These are phyloP conservation scores for Eunapius fragilis DNA, from an alignment of 37 sponge, comb jelly and placozoan species.

Conservation along the genomic window DNA sequence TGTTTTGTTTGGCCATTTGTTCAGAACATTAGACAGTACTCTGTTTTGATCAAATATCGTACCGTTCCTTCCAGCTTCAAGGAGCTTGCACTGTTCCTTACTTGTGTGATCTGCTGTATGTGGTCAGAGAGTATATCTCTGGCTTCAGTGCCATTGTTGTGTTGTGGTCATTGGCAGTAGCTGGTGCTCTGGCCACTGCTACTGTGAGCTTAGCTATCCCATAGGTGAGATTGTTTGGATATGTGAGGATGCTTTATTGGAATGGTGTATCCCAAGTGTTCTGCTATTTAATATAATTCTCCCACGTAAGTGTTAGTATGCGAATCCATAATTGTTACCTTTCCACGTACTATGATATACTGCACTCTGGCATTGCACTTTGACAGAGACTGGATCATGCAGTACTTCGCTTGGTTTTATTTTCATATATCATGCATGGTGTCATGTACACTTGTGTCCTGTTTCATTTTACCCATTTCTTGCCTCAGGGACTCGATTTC, in stretches of 20 bases:
- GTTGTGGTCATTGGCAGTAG: neutral
- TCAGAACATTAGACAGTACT: neutral
- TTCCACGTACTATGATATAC: too few species aligned
- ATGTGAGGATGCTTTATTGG: neutral
- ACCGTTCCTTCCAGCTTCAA: neutral
- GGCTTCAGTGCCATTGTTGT: neutral
- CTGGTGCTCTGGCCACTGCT: neutral
- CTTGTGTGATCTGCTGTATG: neutral
- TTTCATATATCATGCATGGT: too few species aligned
- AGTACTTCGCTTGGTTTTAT: too few species aligned
- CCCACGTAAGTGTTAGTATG: too few species aligned
- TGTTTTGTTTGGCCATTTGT: neutral
- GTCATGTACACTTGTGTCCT: too few species aligned
- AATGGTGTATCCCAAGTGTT: too few species aligned
- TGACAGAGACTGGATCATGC: too few species aligned
- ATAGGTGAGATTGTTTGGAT: neutral
- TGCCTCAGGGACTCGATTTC: too few species aligned
- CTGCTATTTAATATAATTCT: too few species aligned
- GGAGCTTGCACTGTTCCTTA: neutral
- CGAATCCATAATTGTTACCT: too few species aligned
- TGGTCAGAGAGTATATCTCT: neutral
- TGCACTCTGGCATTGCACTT: too few species aligned
- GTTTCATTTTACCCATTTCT: too few species aligned
- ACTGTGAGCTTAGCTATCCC: neutral
- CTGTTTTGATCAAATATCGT: neutral